Evolutionary conservation across 2,113 vertebrate genomes (phyloP).

Genomic region (Xiphophorus maculatus): DNA sequence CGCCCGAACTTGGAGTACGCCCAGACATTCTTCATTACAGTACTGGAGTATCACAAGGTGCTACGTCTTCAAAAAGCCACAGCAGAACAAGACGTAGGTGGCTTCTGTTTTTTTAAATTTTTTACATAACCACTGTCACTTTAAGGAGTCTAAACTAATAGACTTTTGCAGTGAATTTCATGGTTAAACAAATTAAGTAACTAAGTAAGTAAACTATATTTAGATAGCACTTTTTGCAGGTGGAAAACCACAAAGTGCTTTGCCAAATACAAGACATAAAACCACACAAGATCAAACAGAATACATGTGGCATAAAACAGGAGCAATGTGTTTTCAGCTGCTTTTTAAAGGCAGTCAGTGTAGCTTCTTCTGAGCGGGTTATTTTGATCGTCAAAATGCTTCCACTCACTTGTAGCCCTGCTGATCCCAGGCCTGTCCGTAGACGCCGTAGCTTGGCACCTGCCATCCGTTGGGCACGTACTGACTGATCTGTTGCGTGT

Average conservation of each 20-base stretch:
- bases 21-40: background rate
- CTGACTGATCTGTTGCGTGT: constrained; percentile 93
- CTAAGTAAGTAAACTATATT: too few species aligned
- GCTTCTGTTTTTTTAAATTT: background rate
- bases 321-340: too few species aligned
- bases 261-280: too few species aligned
- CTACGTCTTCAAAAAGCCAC: background rate
- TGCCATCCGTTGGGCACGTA: constrained; percentile 98
- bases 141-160: too few species aligned
- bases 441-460: constrained; percentile 91
- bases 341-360: too few species aligned
- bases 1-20: background rate
- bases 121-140: background rate
- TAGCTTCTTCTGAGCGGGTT: too few species aligned
- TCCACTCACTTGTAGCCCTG: constrained; percentile 91
- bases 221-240: too few species aligned
- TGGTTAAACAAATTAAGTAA: background rate
- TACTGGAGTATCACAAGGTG: background rate
- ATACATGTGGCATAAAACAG: too few species aligned
- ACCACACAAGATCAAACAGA: too few species aligned
- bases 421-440: constrained; percentile 95
- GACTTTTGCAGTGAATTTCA: background rate
- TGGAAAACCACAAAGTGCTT: too few species aligned
- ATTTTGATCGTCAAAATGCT: background rate
- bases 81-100: background rate